These are phyloP conservation scores for Xiphophorus couchianus DNA, from an alignment of 2,113 vertebrate genomes.

Conservation along the genomic window DNA sequence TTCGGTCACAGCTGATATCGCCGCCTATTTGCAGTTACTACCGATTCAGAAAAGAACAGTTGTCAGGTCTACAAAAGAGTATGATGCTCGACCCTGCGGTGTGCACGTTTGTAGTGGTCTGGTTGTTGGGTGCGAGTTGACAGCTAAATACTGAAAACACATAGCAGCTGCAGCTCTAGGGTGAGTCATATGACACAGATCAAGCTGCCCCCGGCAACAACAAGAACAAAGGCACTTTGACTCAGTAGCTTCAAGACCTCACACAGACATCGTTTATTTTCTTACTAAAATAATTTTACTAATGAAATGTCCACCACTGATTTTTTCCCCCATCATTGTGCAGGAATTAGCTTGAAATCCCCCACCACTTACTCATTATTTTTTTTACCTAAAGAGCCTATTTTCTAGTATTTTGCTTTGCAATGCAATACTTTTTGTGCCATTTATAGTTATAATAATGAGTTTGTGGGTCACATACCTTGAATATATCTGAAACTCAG, in stretches of 20 bases:
- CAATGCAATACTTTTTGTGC: neutral
- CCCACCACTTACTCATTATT: neutral
- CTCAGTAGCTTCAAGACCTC: neutral
- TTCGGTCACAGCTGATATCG: neutral
- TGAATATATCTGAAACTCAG: neutral
- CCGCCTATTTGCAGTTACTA: neutral
- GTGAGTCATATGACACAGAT: slow-evolving; percentile 1
- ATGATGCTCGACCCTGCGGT: neutral
- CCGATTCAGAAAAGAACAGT: neutral
- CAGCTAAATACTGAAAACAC: neutral
- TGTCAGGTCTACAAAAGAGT: neutral
- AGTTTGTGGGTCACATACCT: neutral
- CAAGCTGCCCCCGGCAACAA: slow-evolving; percentile 16
- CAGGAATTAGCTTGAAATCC: neutral
- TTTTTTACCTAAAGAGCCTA: neutral
- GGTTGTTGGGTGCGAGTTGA: neutral
- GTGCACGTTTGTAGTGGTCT: neutral
- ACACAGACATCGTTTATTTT: neutral
- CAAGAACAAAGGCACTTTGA: neutral
- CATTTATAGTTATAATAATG: neutral
- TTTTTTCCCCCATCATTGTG: neutral
- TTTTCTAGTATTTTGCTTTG: neutral
- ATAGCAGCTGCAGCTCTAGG: neutral
- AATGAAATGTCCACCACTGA: neutral
- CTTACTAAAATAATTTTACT: neutral